Percentiles rank a stretch among this genome's conserved stretches.
These are phyloP conservation scores for Galeruca laticollis DNA, from an alignment of 2,888 invertebrate genomes.

Conservation along the genomic window DNA sequence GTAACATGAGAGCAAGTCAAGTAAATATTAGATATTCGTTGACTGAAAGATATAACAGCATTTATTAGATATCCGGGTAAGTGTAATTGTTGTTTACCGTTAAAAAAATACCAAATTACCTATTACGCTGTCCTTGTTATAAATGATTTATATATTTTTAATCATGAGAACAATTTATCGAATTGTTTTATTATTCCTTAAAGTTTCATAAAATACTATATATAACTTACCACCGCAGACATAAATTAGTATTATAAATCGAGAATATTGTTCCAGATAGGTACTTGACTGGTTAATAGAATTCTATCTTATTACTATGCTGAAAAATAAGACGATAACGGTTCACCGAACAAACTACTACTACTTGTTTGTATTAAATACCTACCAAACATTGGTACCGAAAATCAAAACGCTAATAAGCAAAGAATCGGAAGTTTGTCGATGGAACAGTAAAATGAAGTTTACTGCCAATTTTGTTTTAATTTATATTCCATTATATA, in stretches of 20 bases:
- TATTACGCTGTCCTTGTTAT: conserved; percentile 11
- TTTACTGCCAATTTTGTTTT: no score
- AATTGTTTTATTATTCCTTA: background rate
- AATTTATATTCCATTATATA: no score
- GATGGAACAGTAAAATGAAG: no score
- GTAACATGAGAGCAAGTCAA: background rate
- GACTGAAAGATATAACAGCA: background rate
- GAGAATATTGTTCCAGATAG: no score
- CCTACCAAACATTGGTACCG: no score
- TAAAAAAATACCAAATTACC: background rate
- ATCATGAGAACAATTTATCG: background rate
- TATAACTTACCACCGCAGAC: background rate
- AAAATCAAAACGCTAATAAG: no score
- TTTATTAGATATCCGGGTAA: background rate
- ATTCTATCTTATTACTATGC: no score
- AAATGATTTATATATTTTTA: conserved; percentile 9
- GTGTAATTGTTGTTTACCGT: background rate
- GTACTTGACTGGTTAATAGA: no score
- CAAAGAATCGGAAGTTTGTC: no score
- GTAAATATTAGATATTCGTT: conserved; percentile 6
- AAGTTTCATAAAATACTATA: background rate
- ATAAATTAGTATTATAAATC: background rate
- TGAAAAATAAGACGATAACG: no score
- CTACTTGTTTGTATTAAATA: no score
- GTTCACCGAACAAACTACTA: no score